phyloP scores from a whole-genome alignment of 2,113 vertebrate genomes.

The Alouatta palliata region DNA sequence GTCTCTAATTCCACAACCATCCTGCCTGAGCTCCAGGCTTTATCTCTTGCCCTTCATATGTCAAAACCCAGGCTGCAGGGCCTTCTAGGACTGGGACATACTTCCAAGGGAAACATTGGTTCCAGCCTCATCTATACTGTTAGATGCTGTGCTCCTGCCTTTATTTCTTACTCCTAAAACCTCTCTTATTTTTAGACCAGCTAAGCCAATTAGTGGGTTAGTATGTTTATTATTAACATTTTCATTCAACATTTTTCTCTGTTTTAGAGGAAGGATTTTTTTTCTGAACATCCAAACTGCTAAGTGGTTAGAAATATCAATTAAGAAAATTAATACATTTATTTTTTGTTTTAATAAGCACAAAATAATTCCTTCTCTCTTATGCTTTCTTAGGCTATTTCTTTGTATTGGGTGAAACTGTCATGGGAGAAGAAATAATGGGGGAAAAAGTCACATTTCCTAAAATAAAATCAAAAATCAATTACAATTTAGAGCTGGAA shows the following conservation, averaged over 20 bases:
- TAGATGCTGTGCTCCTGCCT: not conserved
- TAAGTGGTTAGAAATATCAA: not conserved
- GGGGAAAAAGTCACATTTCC: not conserved
- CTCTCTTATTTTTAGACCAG: not conserved
- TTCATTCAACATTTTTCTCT: not conserved
- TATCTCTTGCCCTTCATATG: not conserved
- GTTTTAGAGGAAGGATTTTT: not conserved
- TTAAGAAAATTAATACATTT: not conserved
- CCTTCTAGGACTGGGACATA: not conserved
- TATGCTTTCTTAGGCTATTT: not conserved
- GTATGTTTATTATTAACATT: not conserved
- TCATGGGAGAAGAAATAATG: not conserved
- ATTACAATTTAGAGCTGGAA: not conserved
- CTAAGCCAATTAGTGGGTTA: not conserved
- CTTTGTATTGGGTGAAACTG: not conserved
- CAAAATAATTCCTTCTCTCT: not conserved
- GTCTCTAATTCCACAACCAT: not conserved
- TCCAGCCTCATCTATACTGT: not conserved
- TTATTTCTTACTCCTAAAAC: not conserved
- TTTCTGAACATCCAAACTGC: not conserved
- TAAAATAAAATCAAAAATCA: not conserved
- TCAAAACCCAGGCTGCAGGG: not conserved
- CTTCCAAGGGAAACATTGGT: not conserved
- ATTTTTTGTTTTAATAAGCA: not conserved
- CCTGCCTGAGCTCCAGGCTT: not conserved